Base-by-base conservation (phyloP, 2,797 vertebrate genomes). In the Hippopotamyrus pictus region DNA sequence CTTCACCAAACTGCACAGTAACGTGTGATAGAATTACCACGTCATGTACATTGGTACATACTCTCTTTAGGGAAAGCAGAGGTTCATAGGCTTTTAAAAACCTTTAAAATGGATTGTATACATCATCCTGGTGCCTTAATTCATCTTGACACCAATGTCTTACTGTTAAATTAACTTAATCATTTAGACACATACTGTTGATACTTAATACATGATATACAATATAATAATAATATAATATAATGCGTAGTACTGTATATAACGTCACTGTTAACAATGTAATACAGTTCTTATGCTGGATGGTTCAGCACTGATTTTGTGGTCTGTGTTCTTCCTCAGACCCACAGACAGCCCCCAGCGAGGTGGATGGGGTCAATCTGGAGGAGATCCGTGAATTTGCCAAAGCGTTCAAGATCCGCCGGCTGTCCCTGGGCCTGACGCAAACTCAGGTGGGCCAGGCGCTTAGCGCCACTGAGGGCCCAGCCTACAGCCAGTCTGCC, bases 331-430 rank as follows among this genome's bases (percentile, higher is more conserved):
- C 41, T 11, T 69, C 59, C 48, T 11, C 46, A 99, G 99, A 99
- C 96, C 99, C 98, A 91, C 98, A 99, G 92, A 99, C 97, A 86
- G 98, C 98, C 93, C 96, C 97, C 93, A 97, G 98, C 91, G 98
- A 99, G 94, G 98, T 99, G 95, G 99, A 99, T 89, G 99, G 98
- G 93, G 98, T 99, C 94, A 99, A 99, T 95, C 96, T 99, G 95
- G 99, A 99, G 95, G 99, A 99, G 97, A 99, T 99, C 88, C 96
- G 98, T 89, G 99, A 99, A 95, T 99, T 99, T 92, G 99, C 99
- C 97, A 99, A 99, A 98, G 98, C 98, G 92, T 99, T 99, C 97
- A 99, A 99, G 97, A 99, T 99, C 94, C 97, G 99, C 90, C 98
- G 99, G 92, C 97, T 99, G 94, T 99, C 99, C 92, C 97, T 99